A percentile compares a stretch with the other conserved stretches of the same genome.
phyloP scores from a whole-genome alignment of 2,113 vertebrate species.

The Triplophysa dalaica region DNA sequence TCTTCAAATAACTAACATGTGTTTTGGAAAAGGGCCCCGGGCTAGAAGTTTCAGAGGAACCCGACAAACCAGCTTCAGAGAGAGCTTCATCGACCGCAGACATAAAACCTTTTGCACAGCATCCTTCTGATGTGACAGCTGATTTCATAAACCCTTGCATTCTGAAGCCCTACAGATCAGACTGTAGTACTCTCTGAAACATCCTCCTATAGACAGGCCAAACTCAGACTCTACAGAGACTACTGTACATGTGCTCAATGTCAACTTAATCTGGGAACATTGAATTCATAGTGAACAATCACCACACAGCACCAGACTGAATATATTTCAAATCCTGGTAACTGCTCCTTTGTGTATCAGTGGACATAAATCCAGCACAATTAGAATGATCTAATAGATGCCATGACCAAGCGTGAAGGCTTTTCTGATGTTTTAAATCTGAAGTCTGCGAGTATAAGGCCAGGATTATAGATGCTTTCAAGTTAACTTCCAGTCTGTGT shows the following conservation, averaged over 20 bases:
- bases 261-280: constrained; percentile 4
- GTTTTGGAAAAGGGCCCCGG: constrained; percentile 58
- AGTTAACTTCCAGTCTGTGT: no score
- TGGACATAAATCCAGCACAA: background rate
- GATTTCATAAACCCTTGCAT: constrained; percentile 9
- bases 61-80: constrained; percentile 55
- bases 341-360: constrained; percentile 15
- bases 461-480: no score
- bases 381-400: background rate
- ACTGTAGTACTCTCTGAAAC: background rate
- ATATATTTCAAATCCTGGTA: constrained; percentile 1
- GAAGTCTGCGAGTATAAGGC: no score
- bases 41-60: constrained; percentile 51
- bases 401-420: background rate
- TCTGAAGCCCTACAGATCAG: constrained; percentile 17
- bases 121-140: constrained; percentile 37
- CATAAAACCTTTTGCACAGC: constrained; percentile 45
- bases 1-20: constrained; percentile 69
- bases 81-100: constrained; percentile 56
- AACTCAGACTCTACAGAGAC: background rate
- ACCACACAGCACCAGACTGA: background rate
- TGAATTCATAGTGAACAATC: background rate
- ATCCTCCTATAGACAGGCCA: background rate
- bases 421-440: no score
- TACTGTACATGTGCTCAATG: background rate